A percentile compares a stretch with the other conserved stretches of the same genome.
Evolutionary conservation across 2,888 invertebrate genomes (phyloP).

Genomic region (Heterodera filipjevi): DNA sequence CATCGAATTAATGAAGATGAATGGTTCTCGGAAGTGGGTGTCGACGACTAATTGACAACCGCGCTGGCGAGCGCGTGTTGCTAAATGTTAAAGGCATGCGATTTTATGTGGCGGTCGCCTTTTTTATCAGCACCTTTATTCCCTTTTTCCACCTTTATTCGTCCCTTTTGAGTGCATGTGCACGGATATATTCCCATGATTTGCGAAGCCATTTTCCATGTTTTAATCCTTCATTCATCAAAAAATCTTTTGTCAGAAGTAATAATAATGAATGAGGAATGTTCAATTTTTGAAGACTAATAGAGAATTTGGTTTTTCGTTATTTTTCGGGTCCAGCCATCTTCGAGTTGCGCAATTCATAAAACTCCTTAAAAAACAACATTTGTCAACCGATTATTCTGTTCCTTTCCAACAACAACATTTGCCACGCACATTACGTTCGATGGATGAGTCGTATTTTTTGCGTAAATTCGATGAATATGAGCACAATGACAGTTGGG

Average conservation of each 20-base stretch:
- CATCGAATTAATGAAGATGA: not conserved
- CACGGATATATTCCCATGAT: not conserved
- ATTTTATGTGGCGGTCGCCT: not conserved
- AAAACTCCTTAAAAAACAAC: not conserved
- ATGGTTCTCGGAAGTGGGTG: slow-evolving; percentile 3
- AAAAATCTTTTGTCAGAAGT: not conserved
- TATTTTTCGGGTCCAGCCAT: not conserved
- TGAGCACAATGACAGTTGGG: slow-evolving; percentile 33
- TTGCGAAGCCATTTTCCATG: not conserved
- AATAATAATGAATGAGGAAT: slow-evolving; percentile 3
- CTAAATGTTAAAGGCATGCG: not conserved
- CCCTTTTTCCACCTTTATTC: not conserved
- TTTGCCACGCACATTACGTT: not conserved
- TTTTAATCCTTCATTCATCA: not conserved
- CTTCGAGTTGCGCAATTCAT: not conserved
- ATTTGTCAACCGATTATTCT: not conserved
- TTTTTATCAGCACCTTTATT: slow-evolving; percentile 1
- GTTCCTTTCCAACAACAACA: not conserved
- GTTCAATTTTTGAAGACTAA: slow-evolving; percentile 27
- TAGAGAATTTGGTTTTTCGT: not conserved
- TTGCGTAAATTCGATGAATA: slow-evolving; percentile 33
- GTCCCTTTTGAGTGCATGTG: not conserved
- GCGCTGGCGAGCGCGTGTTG: not conserved
- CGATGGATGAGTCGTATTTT: slow-evolving; percentile 33
- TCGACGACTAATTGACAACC: not conserved